These are phyloP conservation scores for Epicauta chinensis DNA, from an alignment of 1,140 invertebrate species.

Conservation along the genomic window DNA sequence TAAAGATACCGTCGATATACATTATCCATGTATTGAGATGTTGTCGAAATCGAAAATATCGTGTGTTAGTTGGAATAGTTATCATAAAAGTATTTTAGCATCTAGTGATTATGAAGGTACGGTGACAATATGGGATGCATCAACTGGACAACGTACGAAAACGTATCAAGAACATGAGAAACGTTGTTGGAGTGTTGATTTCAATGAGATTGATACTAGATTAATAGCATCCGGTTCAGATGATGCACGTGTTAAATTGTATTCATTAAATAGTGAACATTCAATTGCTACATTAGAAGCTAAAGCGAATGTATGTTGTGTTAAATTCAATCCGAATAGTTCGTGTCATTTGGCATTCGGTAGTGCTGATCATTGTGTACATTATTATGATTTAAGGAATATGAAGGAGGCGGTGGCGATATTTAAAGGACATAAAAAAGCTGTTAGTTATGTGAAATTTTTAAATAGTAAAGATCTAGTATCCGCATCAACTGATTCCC, in stretches of 20 bases:
- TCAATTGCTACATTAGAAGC: constrained; percentile 84
- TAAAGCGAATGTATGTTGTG: constrained; percentile 94
- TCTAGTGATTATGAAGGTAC: constrained; percentile 96
- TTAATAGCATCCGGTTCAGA: constrained; percentile 91
- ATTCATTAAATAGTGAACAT: constrained; percentile 82
- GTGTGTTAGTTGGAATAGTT: constrained; percentile 91
- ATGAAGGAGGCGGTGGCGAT: constrained; percentile 75
- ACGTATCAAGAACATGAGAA: constrained; percentile 90
- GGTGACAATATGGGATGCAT: constrained; percentile 90
- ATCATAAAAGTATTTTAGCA: constrained; percentile 78
- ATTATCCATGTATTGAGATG: constrained; percentile 92
- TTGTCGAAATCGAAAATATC: constrained; percentile 92
- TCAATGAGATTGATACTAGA: constrained; percentile 86
- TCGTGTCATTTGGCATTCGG: constrained; percentile 87
- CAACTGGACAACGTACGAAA: constrained; percentile 66
- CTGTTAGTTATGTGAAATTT: constrained; percentile 95
- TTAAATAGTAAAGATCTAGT: constrained; percentile 84
- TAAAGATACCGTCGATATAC: constrained; percentile 75
- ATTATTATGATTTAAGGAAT: constrained; percentile 92
- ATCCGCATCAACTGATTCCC: constrained; percentile 92
- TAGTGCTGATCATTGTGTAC: constrained; percentile 93
- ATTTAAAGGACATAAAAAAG: constrained; percentile 90
- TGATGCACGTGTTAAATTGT: constrained; percentile 91
- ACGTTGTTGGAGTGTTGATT: constrained; percentile 94
- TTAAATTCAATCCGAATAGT: constrained; percentile 90